phyloP scores from a whole-genome alignment of 2,888 invertebrate genomes.

The Epistrophella euchroma region DNA sequence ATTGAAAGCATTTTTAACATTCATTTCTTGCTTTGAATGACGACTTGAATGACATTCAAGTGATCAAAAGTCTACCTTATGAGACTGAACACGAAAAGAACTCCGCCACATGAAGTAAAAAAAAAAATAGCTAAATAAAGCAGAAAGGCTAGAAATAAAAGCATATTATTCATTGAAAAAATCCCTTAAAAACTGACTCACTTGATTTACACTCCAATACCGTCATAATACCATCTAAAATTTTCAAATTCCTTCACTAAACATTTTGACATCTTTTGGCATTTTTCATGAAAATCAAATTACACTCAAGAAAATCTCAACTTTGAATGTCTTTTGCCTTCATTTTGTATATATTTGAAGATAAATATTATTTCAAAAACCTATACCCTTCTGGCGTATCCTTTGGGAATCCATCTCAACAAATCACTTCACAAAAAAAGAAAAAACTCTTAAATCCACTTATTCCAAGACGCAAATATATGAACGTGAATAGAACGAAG shows the following conservation, averaged over 20 bases:
- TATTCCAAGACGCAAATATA: conserved; percentile 34
- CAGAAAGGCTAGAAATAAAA: too few relatives aligned
- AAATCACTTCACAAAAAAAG: conserved; percentile 55
- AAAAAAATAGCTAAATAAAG: too few relatives aligned
- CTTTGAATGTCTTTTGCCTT: conserved; percentile 3
- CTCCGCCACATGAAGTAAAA: too few relatives aligned
- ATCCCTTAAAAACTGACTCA: background rate
- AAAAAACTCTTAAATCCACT: conserved; percentile 61
- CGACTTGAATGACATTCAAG: too few relatives aligned
- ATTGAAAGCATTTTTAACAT: too few relatives aligned
- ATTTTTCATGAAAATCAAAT: conserved; percentile 57
- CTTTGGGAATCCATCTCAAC: conserved; percentile 57
- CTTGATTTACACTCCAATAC: background rate
- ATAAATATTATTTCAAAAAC: conserved; percentile 42
- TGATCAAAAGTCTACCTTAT: too few relatives aligned
- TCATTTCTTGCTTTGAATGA: too few relatives aligned
- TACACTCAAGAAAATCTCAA: conserved; percentile 49
- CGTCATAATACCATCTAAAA: background rate
- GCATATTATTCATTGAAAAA: background rate
- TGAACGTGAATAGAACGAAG: background rate
- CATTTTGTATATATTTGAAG: background rate
- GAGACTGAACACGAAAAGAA: too few relatives aligned
- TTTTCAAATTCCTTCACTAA: conserved; percentile 28
- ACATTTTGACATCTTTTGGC: conserved; percentile 69
- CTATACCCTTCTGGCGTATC: conserved; percentile 32